Evolutionary conservation across 2,888 invertebrate genomes (phyloP).

Genomic region (Sceliomorpha sp.): DNA sequence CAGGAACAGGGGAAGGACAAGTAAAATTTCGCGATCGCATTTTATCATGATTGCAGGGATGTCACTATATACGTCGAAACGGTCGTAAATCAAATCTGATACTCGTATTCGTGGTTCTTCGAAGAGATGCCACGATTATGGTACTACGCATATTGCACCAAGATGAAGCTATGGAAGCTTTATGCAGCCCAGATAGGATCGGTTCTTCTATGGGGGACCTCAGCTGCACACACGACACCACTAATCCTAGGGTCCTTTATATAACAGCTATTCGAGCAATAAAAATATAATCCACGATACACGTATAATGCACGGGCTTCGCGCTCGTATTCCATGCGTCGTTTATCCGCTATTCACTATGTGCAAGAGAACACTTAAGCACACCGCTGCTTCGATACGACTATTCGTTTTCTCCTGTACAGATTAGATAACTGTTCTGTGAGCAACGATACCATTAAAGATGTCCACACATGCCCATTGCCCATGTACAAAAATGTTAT

Average conservation of each 20-base stretch:
- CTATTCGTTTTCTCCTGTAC: conserved; percentile 2
- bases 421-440: conserved; percentile 2
- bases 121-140: conserved; percentile 7
- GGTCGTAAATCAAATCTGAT: conserved; percentile 10
- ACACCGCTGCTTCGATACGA: conserved; percentile 6
- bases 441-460: neutral
- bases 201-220: conserved; percentile 45
- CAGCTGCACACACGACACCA: conserved; percentile 65
- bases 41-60: conserved; percentile 5
- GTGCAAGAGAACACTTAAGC: conserved; percentile 5
- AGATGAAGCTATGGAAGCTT: conserved; percentile 24
- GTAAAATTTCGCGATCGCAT: neutral
- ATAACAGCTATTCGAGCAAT: conserved; percentile 52
- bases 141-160: conserved; percentile 1
- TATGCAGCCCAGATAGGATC: conserved; percentile 26
- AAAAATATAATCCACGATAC: conserved; percentile 71
- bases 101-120: conserved; percentile 7
- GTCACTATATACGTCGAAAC: neutral
- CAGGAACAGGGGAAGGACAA: neutral
- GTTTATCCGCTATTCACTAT: conserved; percentile 1
- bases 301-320: conserved; percentile 58
- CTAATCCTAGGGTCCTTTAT: conserved; percentile 62
- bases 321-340: conserved; percentile 13
- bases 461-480: too few species aligned
- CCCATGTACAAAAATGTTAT: too few species aligned